phyloP scores from a whole-genome alignment of 2,113 vertebrate genomes.

The Megaptera novaeangliae region DNA sequence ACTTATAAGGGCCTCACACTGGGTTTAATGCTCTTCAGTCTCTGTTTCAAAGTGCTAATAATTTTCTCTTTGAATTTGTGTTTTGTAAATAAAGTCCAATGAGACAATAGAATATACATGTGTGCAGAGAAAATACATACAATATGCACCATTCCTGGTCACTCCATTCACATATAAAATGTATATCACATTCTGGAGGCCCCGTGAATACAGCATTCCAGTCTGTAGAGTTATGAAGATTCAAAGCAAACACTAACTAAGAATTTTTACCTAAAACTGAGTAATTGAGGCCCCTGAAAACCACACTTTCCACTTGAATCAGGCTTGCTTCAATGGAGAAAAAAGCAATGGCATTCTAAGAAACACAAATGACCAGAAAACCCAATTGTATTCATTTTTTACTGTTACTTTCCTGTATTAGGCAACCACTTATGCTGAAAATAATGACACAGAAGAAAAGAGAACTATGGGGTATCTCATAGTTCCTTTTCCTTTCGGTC shows the following conservation, averaged over 20 bases:
- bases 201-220: neutral
- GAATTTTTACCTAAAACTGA: neutral
- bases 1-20: neutral
- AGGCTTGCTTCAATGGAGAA: neutral
- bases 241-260: neutral
- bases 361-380: neutral
- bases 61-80: neutral
- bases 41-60: neutral
- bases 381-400: neutral
- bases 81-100: neutral
- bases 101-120: neutral
- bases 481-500: neutral
- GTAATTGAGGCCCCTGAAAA: neutral
- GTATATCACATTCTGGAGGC: neutral
- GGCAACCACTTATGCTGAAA: neutral
- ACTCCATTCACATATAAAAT: neutral
- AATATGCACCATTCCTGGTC: neutral
- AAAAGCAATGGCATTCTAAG: neutral
- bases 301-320: neutral
- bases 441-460: neutral
- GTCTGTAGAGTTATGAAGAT: neutral
- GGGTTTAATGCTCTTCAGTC: neutral
- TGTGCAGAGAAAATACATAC: neutral
- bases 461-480: neutral
- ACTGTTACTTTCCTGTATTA: neutral